Base-by-base conservation (phyloP, 1,140 invertebrate genomes). In the Paraescarpia echinospica region DNA sequence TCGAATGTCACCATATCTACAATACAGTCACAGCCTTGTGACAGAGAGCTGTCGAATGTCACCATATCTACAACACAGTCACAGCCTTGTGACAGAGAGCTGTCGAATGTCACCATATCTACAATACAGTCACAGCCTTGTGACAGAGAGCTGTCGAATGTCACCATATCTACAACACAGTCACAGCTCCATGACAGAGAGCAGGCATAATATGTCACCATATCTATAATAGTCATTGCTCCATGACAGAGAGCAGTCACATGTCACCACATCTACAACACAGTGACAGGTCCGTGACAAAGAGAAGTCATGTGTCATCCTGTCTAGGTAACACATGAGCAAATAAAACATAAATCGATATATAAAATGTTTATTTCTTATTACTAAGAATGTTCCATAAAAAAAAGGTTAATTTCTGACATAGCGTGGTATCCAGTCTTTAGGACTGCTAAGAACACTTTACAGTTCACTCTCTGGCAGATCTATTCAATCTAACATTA, bases 61-160 rank as follows among this genome's bases (percentile, higher is more conserved):
- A 41, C 41, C 41, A 41, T 41, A 41, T 41, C 41, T 41, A 41
- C 41, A 41, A 41, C n/a, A n/a, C 41, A 41, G 90, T 12, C 92
- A 91, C 51, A 96, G 92, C 6, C 92, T 94, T 35, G 94, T 93
- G 33, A 96, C 95, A 93, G 41, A 41, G 41, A 41, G 41, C 41
- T 6, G 41, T 41, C 41, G 41, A 6, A 41, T 41, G 41, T 41
- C 41, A 41, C 41, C 41, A 41, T 41, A 41, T 41, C 41, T 41
- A 41, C 41, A 41, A 41, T n/a, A n/a, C 41, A 41, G 90, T 12
- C 92, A 91, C 51, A 96, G 92, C 6, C 92, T 94, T 35, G 94
- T 93, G 33, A 96, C 95, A 93, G 95, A 94, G 41, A 96, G 95
- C 77, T 96, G 93, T 14, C 96, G 93, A 48, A 96, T 95, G 1